Conservation (phyloP, 2,888 invertebrate genomes). For the Anticlea derivata region DNA sequence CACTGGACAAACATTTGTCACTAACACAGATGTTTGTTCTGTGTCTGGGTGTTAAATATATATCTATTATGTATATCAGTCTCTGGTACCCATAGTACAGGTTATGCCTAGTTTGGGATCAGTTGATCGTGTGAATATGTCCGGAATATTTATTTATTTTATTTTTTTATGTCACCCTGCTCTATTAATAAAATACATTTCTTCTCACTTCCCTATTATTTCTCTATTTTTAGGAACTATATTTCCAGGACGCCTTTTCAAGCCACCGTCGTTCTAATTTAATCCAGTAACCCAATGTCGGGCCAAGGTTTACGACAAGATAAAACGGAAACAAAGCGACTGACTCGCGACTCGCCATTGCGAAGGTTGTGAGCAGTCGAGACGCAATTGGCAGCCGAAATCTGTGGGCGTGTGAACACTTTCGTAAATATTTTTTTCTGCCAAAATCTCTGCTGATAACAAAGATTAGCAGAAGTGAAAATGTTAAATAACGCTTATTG, state of each 20-base stretch:
- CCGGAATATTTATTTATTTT: too few relatives aligned
- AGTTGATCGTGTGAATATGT: too few relatives aligned
- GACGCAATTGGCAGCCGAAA: constrained; percentile 33
- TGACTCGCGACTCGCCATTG: constrained; percentile 24
- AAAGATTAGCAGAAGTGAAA: neutral
- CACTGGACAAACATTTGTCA: too few relatives aligned
- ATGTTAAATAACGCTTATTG: too few relatives aligned
- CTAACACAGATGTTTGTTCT: too few relatives aligned
- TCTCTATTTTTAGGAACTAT: constrained; percentile 3
- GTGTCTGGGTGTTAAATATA: too few relatives aligned
- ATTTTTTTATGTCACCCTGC: too few relatives aligned
- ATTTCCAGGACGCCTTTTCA: constrained; percentile 5
- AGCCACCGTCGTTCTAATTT: constrained; percentile 20
- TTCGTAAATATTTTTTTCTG: constrained; percentile 3
- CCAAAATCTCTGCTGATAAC: neutral
- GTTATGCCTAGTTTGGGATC: too few relatives aligned
- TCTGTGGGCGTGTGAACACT: constrained; percentile 10
- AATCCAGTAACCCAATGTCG: constrained; percentile 21
- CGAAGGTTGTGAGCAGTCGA: constrained; percentile 32
- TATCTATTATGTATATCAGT: too few relatives aligned
- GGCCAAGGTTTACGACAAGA: constrained; percentile 32
- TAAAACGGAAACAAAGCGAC: constrained; percentile 34
- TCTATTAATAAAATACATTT: too few relatives aligned
- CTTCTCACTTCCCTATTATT: neutral
- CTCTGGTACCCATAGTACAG: too few relatives aligned